Evolutionary conservation across 1,140 invertebrate genomes (phyloP), one percentile per base, ranked within the genome.

Genomic region (Brachionus manjavacas): DNA sequence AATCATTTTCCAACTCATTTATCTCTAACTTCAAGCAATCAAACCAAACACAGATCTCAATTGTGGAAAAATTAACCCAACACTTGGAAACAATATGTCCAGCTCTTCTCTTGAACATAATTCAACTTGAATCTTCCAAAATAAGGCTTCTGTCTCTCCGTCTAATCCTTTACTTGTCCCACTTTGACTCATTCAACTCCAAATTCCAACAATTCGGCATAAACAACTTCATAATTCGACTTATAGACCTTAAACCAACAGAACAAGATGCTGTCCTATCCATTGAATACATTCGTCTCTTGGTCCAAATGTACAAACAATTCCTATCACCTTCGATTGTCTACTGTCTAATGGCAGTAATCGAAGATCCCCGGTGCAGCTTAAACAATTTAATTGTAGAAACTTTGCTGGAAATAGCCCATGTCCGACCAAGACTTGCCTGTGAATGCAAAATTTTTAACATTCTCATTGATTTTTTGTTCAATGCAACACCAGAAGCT

Each of bases 141-240:
- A 8, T 81, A 6, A 9, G 79, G 11, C 28, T 81, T 11, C 16
- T 81, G 28, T 64, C 52, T 14, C 41, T 81, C 11, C 35, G 41
- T 14, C 52, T 81, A 41, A 81, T 81, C 64, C 52, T 81, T 4
- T 81, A 64, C 20, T 12, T 81, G 7, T 60, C 79, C 46, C 79
- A 81, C 31, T 3, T 81, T 4, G 20, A 60, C 20, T 4, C 9
- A 16, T 81, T 81, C 35, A 60, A 81, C 14, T 25, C 49, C 3
- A 81, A 64, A 64, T 68, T 81, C 20, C 52, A 81, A 20, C 11
- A 23, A 12, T 28, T 81, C 9, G 8, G 25, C 16, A 46, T 68
- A 39, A 60, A 60, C 52, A 64, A 20, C 9, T 81, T 64, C 20
- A 81, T 81, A 41, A 41, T 35, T 12, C 79, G 79, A 11, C 11